Percentiles rank a stretch among this genome's conserved stretches.
phyloP scores from a whole-genome alignment of 1,140 invertebrate species.

The Drosophila paulistorum region DNA sequence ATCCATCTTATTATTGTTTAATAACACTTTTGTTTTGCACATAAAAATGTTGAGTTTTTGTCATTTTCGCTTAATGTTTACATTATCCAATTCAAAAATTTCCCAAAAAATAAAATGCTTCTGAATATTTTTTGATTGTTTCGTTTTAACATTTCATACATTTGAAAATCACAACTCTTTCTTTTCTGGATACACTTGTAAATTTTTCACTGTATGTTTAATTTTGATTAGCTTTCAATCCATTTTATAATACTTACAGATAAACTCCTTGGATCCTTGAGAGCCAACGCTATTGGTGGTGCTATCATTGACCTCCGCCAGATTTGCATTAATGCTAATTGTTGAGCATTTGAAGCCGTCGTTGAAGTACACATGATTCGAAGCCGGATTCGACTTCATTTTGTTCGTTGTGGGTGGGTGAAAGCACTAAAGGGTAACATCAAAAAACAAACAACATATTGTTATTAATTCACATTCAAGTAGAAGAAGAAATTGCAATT shows the following conservation, averaged over 20 bases:
- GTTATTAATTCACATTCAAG: background rate
- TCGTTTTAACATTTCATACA: too few relatives aligned
- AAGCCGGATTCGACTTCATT: constrained; percentile 74
- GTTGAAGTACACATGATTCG: constrained; percentile 78
- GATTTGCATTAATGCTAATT: constrained; percentile 67
- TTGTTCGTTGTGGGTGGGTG: constrained; percentile 15
- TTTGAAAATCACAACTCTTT: too few relatives aligned
- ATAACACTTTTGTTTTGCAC: too few relatives aligned
- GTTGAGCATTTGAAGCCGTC: constrained; percentile 78
- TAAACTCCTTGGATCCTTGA: constrained; percentile 76
- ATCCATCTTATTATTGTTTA: too few relatives aligned
- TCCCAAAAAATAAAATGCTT: too few relatives aligned
- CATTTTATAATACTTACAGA: constrained; percentile 57
- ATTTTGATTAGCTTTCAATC: background rate
- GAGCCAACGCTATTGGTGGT: constrained; percentile 38
- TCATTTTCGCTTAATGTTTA: too few relatives aligned
- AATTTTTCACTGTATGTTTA: too few relatives aligned
- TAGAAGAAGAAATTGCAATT: constrained; percentile 1
- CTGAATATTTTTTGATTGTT: too few relatives aligned
- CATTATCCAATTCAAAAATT: too few relatives aligned
- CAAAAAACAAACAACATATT: background rate
- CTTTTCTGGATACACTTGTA: too few relatives aligned
- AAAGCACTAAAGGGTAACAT: constrained; percentile 6
- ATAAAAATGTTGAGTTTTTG: too few relatives aligned
- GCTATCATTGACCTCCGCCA: constrained; percentile 50